These are phyloP conservation scores for Coenobita brevimanus DNA, from an alignment of 1,140 invertebrate genomes.

Conservation along the genomic window DNA sequence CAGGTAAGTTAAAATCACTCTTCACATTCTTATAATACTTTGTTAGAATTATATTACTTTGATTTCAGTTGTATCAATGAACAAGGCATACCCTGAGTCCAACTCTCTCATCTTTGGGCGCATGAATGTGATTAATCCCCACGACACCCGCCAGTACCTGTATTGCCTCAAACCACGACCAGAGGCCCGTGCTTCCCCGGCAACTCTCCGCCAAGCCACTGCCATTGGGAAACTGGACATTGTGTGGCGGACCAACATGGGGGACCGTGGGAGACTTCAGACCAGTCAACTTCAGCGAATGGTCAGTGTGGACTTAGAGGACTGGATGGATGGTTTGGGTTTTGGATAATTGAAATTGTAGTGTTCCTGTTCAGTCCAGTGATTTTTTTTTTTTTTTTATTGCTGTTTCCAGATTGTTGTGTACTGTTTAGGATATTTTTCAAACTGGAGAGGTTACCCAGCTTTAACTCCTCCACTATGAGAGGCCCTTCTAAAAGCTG, in stretches of 20 bases:
- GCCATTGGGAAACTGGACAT: slow-evolving; percentile 96
- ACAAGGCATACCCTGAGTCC: slow-evolving; percentile 77
- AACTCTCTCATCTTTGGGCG: slow-evolving; percentile 83
- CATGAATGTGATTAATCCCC: slow-evolving; percentile 83
- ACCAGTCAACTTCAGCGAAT: slow-evolving; percentile 95
- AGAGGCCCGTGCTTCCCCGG: slow-evolving; percentile 81
- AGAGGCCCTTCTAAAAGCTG: no score
- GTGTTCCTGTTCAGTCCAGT: neutral
- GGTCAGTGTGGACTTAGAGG: no score
- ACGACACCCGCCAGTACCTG: slow-evolving; percentile 88
- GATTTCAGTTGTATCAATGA: slow-evolving; percentile 44
- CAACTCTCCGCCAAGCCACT: slow-evolving; percentile 50
- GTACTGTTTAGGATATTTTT: no score
- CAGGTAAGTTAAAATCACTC: no score
- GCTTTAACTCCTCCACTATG: no score
- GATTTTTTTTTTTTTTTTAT: no score
- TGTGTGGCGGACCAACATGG: slow-evolving; percentile 96
- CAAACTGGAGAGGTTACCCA: no score
- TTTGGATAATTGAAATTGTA: no score
- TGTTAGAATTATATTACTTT: neutral
- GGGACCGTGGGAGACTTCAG: slow-evolving; percentile 94
- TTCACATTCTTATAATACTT: no score
- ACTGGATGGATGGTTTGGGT: no score
- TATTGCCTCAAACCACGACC: slow-evolving; percentile 90
- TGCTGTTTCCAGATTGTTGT: no score